Base-by-base conservation (phyloP, 1,140 invertebrate species). In the Cephus cinctus region DNA sequence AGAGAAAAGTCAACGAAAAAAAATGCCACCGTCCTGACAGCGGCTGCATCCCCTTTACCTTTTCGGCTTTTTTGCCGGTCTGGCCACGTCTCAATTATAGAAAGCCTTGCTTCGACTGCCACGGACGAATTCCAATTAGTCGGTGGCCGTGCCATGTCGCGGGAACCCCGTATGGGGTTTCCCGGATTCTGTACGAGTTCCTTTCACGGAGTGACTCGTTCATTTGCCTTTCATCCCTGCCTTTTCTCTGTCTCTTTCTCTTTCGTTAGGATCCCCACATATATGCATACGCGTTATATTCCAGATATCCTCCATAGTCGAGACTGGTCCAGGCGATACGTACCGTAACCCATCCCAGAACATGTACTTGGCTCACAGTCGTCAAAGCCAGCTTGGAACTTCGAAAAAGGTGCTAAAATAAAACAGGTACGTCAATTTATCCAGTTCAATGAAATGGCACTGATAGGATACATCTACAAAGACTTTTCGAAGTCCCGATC, bases 81-180 rank as follows among this genome's bases (percentile, higher is more conserved):
- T 66, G 69, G 63, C 70, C 64, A 61, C 70, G 69, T 74, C 73
- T 76, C 72, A 76, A 76, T 76, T 76, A 75, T 72, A 75, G 72
- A 76, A 75, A 74, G 71, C 63, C 70, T 76, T 75, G 73, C 69
- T 76, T 76, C 73, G 73, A 71, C 73, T 69, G 69, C 62, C 61
- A 70, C 70, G 69, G 71, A 75, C 72, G 71, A 76, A 76, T 75
- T 76, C 72, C 73, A 76, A 76, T 76, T 76, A 76, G 73, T 76
- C 68, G 63, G 59, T 64, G 67, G 66, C 60, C 66, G 62, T 63
- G 61, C 56, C 69, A 63, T 76, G 71, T 76, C 72, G 66, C 59
- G 57, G 58, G 59, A 54, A 21, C 52, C 61, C 59, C 69, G 63
- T 73, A 75, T 75, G 71, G 69, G 72, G 69, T 76, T 76, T 76